Base-by-base conservation (phyloP, 2,113 vertebrate genomes). In the Phaethon lepturus region DNA sequence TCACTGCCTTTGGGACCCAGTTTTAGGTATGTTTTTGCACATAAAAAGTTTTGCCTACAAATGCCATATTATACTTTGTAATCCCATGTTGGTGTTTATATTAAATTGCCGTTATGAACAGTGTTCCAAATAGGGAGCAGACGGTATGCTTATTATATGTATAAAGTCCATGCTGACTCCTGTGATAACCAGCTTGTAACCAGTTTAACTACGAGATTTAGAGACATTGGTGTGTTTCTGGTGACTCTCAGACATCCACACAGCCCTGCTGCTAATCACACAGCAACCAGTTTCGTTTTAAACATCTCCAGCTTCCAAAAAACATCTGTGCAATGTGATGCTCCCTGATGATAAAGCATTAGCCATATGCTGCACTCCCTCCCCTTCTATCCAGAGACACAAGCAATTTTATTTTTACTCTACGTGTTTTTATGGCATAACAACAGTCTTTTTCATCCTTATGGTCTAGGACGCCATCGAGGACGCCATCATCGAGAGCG, bases 51-150 rank as follows among this genome's bases (percentile, higher is more conserved):
- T n/a, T 88, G 24, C 22, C 18, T 74, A 60, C 31, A 72, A 86
- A 71, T 0, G 0, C 11, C 2, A 1, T 1, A 1, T 59, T 67
- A 50, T 5, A 45, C 15, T 73, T 42, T 4, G 15, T 18, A 45
- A 73, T 42, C 17, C 19, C 38, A 42, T 17, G 42, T 14, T 52
- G 17, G 3, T 13, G 9, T 50, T 66, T 29, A 62, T 31, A 47
- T 18, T 47, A 49, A 60, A 60, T 18, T 83, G 73, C 38, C n/a
- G 59, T 64, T 58, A 73, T 17, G 59, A 91, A 60, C 33, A 64
- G 11, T 13, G 69, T 26, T 88, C 40, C 33, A 64, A 50, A 56
- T 13, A 53, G 2, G 13, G 17, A 55, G n/a, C 28, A 81, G 73
- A 49, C 44, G 26, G 6, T 40, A 47, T 0, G 2, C 5, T 66